Base-by-base conservation (phyloP, 2,888 invertebrate genomes). In the Noctua pronuba region DNA sequence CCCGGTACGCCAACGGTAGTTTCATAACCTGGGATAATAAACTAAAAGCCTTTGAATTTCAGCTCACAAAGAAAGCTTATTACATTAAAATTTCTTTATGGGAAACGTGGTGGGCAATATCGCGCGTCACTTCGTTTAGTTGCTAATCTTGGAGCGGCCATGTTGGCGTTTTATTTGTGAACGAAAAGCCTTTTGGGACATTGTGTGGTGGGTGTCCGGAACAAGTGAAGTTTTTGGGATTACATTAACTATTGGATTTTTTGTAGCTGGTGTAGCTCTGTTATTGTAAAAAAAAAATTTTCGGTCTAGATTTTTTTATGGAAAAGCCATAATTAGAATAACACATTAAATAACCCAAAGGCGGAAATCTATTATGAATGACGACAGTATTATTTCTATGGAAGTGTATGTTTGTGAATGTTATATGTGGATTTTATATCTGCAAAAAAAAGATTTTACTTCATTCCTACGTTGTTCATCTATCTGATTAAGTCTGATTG, bases 1-100 rank as follows among this genome's bases (percentile, higher is more conserved):
- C 86, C 77, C 81, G 83, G 84, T 85, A 79, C 87, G 87, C 86
- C 82, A 85, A 87, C 87, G 89, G 89, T 91, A 92, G 94, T 94
- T 94, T 94, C 94, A 95, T 94, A 95, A 93, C 93, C 93, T 92
- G 89, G 93, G 93, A 94, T 95, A 93, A 94, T 95, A 94, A 95
- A 95, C 93, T 94, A 93, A 94, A 94, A 95, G 94, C 93, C 93
- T 94, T 94, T 94, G 93, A 93, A 94, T 93, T 92, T 89, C 89
- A 89, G 87, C 91, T 90, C 92, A 95, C 95, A 95, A 95, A 95
- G 94, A 93, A 94, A 93, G 92, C 92, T 94, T 94, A 95, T 95
- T 94, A 93, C 92, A 94, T 95, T 94, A 94, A 93, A 95, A 93
- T 94, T 92, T 92, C 91, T 94, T 93, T 92, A 91, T 89, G 86